Evolutionary conservation across 2,113 vertebrate genomes (phyloP).

Genomic region (Phalacrocorax pelagicus): DNA sequence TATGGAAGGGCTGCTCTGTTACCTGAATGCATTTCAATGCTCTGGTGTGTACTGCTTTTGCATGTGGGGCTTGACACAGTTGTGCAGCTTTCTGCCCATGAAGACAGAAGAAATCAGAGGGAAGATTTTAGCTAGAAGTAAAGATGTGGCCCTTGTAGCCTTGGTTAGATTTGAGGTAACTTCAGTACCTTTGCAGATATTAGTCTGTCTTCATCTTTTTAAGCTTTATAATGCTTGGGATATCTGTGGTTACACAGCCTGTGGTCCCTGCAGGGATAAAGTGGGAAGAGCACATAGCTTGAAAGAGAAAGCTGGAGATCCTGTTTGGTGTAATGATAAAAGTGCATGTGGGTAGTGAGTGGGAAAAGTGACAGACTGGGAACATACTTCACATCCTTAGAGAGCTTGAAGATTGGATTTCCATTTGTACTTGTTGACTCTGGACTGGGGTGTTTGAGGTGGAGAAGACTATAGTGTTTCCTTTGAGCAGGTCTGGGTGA

Average conservation of each 20-base stretch:
- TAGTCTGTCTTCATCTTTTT: neutral
- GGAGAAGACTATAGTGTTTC: neutral
- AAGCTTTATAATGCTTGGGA: fast-evolving
- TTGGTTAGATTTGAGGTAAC: neutral
- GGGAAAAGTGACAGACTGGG: neutral
- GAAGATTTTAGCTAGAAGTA: neutral
- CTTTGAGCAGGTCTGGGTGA: neutral
- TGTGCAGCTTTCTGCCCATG: fast-evolving
- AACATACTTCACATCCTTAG: neutral
- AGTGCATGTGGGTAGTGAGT: neutral
- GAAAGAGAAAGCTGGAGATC: neutral
- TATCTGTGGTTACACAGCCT: fast-evolving
- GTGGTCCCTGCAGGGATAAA: too few species aligned
- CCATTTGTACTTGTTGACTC: fast-evolving
- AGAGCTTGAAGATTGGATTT: neutral
- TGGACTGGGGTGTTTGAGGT: neutral
- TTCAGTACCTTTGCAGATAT: fast-evolving
- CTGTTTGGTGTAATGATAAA: neutral
- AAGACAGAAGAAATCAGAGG: neutral
- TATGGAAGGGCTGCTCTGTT: fast-evolving
- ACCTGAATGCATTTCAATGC: fast-evolving
- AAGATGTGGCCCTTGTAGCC: neutral
- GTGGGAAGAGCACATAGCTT: neutral
- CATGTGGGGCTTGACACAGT: fast-evolving
- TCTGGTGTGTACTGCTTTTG: fast-evolving